Evolutionary conservation across 2,797 vertebrate species (phyloP).

Genomic region (Halcyon badia): DNA sequence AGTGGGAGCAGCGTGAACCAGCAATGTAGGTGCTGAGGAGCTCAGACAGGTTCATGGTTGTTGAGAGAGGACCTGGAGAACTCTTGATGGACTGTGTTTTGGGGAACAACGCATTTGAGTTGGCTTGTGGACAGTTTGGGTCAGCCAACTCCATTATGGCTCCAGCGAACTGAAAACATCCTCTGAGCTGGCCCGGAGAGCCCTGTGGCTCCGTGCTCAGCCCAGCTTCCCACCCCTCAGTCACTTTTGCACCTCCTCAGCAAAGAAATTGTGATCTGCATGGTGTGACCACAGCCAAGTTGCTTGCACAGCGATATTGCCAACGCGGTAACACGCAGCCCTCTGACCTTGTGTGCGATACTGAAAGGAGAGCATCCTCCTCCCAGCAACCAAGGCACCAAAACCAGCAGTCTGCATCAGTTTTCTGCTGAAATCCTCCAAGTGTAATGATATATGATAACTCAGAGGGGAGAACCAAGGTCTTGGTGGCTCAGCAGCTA

Average conservation of each 20-base stretch:
- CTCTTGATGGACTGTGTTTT: background rate
- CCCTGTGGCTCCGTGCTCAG: rapidly evolving
- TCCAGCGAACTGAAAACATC: background rate
- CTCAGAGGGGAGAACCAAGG: background rate
- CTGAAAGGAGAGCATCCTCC: background rate
- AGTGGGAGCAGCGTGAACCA: background rate
- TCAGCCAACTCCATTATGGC: background rate
- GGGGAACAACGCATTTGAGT: background rate
- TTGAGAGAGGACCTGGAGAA: background rate
- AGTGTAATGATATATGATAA: rapidly evolving
- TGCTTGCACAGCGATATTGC: background rate
- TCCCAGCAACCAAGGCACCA: background rate
- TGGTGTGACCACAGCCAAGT: rapidly evolving
- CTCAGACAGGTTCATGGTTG: rapidly evolving
- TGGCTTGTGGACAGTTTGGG: background rate
- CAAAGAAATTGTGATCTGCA: background rate
- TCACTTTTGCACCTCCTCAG: background rate
- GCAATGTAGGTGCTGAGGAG: background rate
- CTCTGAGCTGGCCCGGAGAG: background rate
- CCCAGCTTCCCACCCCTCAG: background rate
- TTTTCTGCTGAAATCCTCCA: background rate
- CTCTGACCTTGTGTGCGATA: rapidly evolving
- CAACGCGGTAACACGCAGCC: background rate
- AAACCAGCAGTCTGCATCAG: background rate
- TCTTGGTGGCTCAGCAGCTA: background rate